Percentiles rank a stretch among this genome's conserved stretches.
phyloP scores from a whole-genome alignment of 2,888 invertebrate genomes.

The Diploptera punctata region DNA sequence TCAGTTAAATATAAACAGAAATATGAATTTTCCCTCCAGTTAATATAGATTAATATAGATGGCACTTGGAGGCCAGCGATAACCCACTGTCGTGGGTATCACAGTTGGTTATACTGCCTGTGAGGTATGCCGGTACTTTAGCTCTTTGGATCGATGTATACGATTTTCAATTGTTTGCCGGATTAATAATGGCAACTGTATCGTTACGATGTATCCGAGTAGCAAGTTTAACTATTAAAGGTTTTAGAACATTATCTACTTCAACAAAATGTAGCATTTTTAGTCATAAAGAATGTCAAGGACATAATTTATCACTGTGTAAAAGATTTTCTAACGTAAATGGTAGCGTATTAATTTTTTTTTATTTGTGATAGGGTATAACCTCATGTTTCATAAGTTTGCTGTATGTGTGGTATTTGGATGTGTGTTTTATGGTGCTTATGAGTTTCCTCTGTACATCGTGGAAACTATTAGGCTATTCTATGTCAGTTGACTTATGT shows the following conservation, averaged over 20 bases:
- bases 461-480: background rate
- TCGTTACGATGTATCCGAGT: background rate
- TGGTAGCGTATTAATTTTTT: background rate
- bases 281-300: background rate
- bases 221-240: background rate
- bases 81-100: too few relatives aligned
- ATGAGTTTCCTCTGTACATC: background rate
- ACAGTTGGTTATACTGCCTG: too few relatives aligned
- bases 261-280: background rate
- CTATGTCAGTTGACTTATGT: background rate
- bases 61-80: too few relatives aligned
- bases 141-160: too few relatives aligned
- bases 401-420: too few relatives aligned
- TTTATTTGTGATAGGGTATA: background rate
- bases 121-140: too few relatives aligned
- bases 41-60: too few relatives aligned
- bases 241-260: background rate
- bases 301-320: background rate
- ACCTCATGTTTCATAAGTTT: background rate
- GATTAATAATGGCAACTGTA: constrained; percentile 3
- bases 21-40: too few relatives aligned
- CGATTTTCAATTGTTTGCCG: too few relatives aligned
- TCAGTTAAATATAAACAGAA: too few relatives aligned
- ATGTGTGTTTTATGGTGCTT: too few relatives aligned
- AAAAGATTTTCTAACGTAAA: background rate